Percentiles rank a stretch among this genome's conserved stretches.
Conservation (phyloP, 2,797 vertebrate species). For the Lepus oiostolus region DNA sequence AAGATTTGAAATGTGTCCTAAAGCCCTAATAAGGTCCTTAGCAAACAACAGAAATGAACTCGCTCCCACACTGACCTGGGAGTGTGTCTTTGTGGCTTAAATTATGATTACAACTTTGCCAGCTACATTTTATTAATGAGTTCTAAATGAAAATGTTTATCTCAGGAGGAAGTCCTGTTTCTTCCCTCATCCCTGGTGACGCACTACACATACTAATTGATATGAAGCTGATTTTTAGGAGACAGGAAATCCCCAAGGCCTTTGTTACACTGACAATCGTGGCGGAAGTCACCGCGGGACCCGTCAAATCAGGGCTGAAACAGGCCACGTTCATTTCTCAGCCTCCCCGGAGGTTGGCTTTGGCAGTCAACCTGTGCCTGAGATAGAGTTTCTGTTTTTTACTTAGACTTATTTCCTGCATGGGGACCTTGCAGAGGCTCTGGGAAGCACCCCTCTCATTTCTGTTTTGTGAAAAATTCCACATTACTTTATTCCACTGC, state of each 20-base stretch:
- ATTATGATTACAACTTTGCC: slow-evolving; percentile 80
- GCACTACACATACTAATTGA: slow-evolving; percentile 69
- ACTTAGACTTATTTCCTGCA: neutral
- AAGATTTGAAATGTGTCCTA: slow-evolving; percentile 81
- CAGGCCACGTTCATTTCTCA: neutral
- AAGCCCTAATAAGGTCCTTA: slow-evolving; percentile 82
- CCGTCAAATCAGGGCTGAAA: slow-evolving; percentile 54
- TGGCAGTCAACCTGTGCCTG: neutral
- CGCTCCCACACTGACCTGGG: slow-evolving; percentile 78
- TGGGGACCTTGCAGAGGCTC: neutral
- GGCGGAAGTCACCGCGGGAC: neutral
- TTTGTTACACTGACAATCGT: slow-evolving; percentile 59
- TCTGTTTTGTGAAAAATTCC: slow-evolving; percentile 1
- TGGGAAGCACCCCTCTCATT: neutral
- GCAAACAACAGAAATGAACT: slow-evolving; percentile 73
- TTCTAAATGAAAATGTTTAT: slow-evolving; percentile 79
- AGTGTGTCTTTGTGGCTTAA: slow-evolving; percentile 80
- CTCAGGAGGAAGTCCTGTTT: slow-evolving; percentile 57
- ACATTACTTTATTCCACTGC: neutral
- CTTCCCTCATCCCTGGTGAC: neutral
- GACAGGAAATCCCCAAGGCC: slow-evolving; percentile 73
- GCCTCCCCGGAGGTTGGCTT: slow-evolving; percentile 18
- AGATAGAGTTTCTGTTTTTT: neutral
- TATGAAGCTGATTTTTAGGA: slow-evolving; percentile 68
- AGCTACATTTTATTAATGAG: slow-evolving; percentile 81